phyloP scores from a whole-genome alignment of 2,113 vertebrate species.

The Coregonus clupeaformis region DNA sequence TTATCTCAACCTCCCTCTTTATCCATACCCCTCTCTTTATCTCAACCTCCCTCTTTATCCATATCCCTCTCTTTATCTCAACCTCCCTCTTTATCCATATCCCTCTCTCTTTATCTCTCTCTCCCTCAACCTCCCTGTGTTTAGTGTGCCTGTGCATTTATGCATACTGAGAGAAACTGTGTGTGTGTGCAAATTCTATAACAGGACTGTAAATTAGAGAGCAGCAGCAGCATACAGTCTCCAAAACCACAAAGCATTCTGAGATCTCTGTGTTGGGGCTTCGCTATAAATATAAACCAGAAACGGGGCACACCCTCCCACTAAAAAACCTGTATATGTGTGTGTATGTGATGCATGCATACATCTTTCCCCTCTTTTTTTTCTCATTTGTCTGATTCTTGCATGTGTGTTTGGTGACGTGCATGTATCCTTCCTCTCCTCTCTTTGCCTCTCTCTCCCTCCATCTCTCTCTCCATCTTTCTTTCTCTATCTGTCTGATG shows the following conservation, averaged over 20 bases:
- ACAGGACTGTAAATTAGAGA: slow-evolving; percentile 73
- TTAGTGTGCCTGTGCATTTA: neutral
- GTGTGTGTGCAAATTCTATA: slow-evolving; percentile 45
- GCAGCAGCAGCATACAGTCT: slow-evolving; percentile 51
- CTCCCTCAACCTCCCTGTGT: slow-evolving; percentile 4
- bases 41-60: slow-evolving; percentile 8
- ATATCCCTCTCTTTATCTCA: too few relatives aligned
- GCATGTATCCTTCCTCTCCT: slow-evolving; percentile 1
- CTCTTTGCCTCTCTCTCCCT: neutral
- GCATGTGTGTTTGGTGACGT: slow-evolving; percentile 15
- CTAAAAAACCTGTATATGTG: slow-evolving; percentile 3
- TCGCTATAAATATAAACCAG: slow-evolving; percentile 59
- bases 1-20: slow-evolving; percentile 9
- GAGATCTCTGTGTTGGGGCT: slow-evolving; percentile 59
- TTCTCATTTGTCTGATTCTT: neutral
- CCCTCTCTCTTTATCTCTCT: neutral
- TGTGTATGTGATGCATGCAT: slow-evolving; percentile 27
- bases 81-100: slow-evolving; percentile 5
- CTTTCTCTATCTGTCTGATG: slow-evolving; percentile 9
- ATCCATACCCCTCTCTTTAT: neutral
- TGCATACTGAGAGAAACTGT: slow-evolving; percentile 7
- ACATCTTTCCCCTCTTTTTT: neutral
- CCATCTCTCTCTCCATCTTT: neutral
- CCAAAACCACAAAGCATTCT: slow-evolving; percentile 71
- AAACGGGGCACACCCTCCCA: slow-evolving; percentile 55